A percentile compares a stretch with the other conserved stretches of the same genome.
These are phyloP conservation scores for Triplophysa rosa DNA, from an alignment of 2,113 vertebrate species.

Conservation along the genomic window DNA sequence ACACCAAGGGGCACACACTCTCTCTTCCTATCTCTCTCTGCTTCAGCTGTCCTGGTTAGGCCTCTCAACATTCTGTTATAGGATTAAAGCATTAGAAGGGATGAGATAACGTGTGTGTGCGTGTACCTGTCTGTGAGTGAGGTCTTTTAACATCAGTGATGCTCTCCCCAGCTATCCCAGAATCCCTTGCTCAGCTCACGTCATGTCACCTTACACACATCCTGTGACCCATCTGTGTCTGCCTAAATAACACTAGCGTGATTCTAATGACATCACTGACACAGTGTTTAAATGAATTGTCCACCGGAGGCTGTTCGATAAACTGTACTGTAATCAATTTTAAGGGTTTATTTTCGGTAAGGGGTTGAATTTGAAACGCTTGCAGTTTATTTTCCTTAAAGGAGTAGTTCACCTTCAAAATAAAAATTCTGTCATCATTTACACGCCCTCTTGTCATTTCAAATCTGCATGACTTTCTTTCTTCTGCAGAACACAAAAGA, in stretches of 20 bases:
- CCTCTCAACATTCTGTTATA: slow-evolving; percentile 31
- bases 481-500: too few relatives aligned
- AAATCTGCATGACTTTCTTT: too few relatives aligned
- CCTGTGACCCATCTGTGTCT: not conserved
- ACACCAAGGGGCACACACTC: too few relatives aligned
- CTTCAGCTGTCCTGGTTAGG: slow-evolving; percentile 30
- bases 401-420: too few relatives aligned
- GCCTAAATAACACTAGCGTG: not conserved
- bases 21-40: too few relatives aligned
- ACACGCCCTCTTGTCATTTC: too few relatives aligned
- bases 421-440: too few relatives aligned
- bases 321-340: slow-evolving; percentile 23
- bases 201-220: slow-evolving; percentile 53
- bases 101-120: slow-evolving; percentile 2
- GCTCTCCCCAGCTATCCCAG: slow-evolving; percentile 3
- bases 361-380: not conserved
- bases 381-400: not conserved
- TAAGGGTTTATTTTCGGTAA: not conserved
- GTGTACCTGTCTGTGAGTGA: slow-evolving; percentile 23
- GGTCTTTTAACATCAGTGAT: not conserved
- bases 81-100: slow-evolving; percentile 28
- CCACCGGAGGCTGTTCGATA: not conserved
- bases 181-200: slow-evolving; percentile 24
- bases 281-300: slow-evolving; percentile 10
- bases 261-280: not conserved